Conservation (phyloP, 1,140 invertebrate species). For the Conus betulinus region DNA sequence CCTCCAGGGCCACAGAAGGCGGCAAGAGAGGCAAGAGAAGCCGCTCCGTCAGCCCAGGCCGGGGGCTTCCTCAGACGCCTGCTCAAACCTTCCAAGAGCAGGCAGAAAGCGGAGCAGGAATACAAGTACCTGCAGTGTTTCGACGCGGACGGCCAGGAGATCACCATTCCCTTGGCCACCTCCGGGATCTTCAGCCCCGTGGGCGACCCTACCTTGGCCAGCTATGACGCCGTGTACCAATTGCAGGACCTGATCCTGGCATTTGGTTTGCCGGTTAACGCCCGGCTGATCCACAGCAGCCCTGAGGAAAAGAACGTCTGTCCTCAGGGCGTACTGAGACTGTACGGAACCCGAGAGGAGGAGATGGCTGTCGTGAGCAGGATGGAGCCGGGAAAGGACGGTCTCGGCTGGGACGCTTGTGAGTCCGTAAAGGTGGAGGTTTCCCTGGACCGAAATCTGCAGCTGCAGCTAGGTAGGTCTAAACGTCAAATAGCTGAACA, state of each 20-base stretch:
- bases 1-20: neutral
- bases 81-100: conserved; percentile 56
- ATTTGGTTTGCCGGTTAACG: conserved; percentile 67
- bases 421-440: conserved; percentile 53
- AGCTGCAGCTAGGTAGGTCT: conserved; percentile 54
- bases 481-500: conserved; percentile 24
- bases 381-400: conserved; percentile 15
- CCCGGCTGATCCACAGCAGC: conserved; percentile 62
- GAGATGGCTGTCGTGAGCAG: conserved; percentile 56
- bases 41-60: conserved; percentile 44
- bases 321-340: conserved; percentile 55
- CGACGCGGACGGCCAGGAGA: conserved; percentile 57
- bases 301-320: conserved; percentile 35
- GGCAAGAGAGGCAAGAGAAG: conserved; percentile 28
- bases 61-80: conserved; percentile 58
- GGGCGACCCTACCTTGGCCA: conserved; percentile 58
- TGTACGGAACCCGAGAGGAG: conserved; percentile 60
- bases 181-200: conserved; percentile 71
- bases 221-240: conserved; percentile 69
- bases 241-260: conserved; percentile 68
- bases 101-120: conserved; percentile 62
- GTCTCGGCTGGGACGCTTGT: conserved; percentile 33
- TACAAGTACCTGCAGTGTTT: conserved; percentile 71
- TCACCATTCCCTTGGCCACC: conserved; percentile 70
- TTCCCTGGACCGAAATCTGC: conserved; percentile 56